Conservation (phyloP, 2,888 invertebrate genomes). For the Thereva unica region DNA sequence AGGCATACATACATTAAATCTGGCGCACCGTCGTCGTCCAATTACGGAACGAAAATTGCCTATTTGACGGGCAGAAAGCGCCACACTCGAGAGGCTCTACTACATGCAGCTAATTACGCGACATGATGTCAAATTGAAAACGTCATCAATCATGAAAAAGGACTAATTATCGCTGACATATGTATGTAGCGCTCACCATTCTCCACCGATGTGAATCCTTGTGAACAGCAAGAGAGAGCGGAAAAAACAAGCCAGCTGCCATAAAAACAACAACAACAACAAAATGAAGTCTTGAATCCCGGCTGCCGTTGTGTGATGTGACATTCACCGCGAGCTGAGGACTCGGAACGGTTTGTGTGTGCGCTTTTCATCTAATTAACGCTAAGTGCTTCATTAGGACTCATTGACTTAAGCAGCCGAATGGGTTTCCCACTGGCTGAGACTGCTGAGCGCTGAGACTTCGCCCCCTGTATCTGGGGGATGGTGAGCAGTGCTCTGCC, state of each 20-base stretch:
- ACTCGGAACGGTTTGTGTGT: conserved; percentile 2
- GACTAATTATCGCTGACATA: conserved; percentile 42
- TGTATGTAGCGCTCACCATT: conserved; percentile 38
- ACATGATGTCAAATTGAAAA: conserved; percentile 41
- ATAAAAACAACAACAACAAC: background rate
- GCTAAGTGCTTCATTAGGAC: conserved; percentile 41
- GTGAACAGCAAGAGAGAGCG: background rate
- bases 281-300: background rate
- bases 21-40: too few relatives aligned
- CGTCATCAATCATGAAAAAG: conserved; percentile 42
- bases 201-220: background rate
- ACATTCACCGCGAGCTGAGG: conserved; percentile 29
- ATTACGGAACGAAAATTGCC: too few relatives aligned
- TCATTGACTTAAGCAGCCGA: conserved; percentile 13
- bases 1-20: too few relatives aligned
- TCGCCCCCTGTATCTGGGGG: too few relatives aligned
- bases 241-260: conserved; percentile 20
- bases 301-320: conserved; percentile 10
- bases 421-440: background rate
- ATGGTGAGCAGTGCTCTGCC: too few relatives aligned
- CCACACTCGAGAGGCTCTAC: background rate
- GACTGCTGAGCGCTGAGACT: too few relatives aligned
- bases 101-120: conserved; percentile 38
- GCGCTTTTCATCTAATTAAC: conserved; percentile 42
- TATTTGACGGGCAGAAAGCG: too few relatives aligned